A percentile compares a stretch with the other conserved stretches of the same genome.
These are phyloP conservation scores for Volucella bombylans DNA, from an alignment of 2,888 invertebrate genomes.

Conservation along the genomic window DNA sequence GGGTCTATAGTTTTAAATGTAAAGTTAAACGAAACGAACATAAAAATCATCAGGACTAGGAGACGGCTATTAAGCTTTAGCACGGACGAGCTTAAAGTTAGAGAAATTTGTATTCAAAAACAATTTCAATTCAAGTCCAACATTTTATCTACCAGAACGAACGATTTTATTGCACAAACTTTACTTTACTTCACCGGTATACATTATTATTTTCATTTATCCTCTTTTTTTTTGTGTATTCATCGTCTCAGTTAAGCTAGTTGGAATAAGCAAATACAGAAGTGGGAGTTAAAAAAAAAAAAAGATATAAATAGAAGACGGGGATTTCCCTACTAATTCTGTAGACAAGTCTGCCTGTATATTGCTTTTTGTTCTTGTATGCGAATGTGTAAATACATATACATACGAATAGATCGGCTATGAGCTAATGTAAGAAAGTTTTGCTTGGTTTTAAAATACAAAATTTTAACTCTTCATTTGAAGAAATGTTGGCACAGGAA, in stretches of 20 bases:
- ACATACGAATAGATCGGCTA: background rate
- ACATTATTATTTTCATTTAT: constrained; percentile 44
- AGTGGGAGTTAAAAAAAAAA: background rate
- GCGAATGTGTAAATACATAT: background rate
- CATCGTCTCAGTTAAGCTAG: constrained; percentile 5
- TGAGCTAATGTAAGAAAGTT: background rate
- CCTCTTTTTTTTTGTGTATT: background rate
- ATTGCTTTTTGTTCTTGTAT: background rate
- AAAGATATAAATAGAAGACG: constrained; percentile 2
- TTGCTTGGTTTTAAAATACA: background rate
- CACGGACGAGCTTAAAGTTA: constrained; percentile 49
- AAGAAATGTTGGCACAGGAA: background rate
- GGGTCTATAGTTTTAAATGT: too few relatives aligned
- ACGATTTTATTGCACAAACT: constrained; percentile 55
- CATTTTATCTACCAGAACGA: constrained; percentile 74
- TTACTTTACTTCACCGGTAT: constrained; percentile 36
- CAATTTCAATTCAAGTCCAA: constrained; percentile 74
- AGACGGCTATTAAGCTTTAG: constrained; percentile 66
- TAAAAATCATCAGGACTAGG: constrained; percentile 37
- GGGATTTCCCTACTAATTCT: background rate
- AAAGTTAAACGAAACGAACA: constrained; percentile 43
- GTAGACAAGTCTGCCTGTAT: background rate
- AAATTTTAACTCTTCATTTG: background rate
- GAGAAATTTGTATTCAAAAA: constrained; percentile 73
- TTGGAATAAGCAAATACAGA: background rate